phyloP scores from a whole-genome alignment of 2,797 vertebrate genomes.

The Nannoperca australis region DNA sequence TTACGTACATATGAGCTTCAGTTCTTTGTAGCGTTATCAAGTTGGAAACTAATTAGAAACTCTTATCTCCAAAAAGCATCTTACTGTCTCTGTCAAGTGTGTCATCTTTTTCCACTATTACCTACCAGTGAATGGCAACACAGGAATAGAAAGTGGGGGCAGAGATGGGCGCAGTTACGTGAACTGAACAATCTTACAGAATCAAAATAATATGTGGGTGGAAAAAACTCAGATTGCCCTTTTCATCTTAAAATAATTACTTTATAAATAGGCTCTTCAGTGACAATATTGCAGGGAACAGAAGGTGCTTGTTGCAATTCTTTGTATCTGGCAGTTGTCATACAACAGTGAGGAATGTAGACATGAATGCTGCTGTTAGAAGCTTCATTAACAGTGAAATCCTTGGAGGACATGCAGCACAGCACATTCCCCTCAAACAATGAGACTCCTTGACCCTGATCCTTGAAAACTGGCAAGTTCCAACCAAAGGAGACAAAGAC shows the following conservation, averaged over 20 bases:
- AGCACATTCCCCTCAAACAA: constrained; percentile 48
- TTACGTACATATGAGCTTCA: constrained; percentile 50
- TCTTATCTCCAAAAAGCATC: constrained; percentile 52
- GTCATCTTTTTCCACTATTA: constrained; percentile 40
- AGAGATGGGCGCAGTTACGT: neutral
- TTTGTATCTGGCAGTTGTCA: neutral
- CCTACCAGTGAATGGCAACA: constrained; percentile 33
- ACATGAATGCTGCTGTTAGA: constrained; percentile 6
- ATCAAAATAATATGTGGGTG: constrained; percentile 33
- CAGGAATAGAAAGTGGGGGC: constrained; percentile 15
- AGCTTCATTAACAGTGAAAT: constrained; percentile 52
- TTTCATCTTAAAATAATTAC: constrained; percentile 23
- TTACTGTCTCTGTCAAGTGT: constrained; percentile 40
- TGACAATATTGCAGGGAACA: constrained; percentile 11
- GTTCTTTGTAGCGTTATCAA: constrained; percentile 43
- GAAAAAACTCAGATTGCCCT: constrained; percentile 8
- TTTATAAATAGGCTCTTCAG: neutral
- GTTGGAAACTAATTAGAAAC: constrained; percentile 61
- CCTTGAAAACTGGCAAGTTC: constrained; percentile 59
- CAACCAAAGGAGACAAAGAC: constrained; percentile 52
- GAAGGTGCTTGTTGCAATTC: neutral
- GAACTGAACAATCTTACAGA: constrained; percentile 33
- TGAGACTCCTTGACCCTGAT: constrained; percentile 56
- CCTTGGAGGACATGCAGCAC: constrained; percentile 29
- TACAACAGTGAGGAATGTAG: constrained; percentile 10